Conservation (phyloP, 2,888 invertebrate species). For the Elysia crispata region DNA sequence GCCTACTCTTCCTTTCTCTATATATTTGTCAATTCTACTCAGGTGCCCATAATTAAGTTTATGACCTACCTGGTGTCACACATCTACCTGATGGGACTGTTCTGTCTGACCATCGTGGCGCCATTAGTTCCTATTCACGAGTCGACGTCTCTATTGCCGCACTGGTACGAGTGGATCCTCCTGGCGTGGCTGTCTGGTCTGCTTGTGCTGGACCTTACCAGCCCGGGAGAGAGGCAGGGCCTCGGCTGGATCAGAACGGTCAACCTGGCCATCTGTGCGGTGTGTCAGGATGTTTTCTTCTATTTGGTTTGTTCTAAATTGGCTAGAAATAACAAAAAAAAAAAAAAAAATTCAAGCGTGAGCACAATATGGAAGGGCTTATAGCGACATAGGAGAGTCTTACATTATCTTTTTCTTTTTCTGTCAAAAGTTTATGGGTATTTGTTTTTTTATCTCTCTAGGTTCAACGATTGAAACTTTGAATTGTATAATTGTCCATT, state of each 20-base stretch:
- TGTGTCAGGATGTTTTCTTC: conserved; percentile 55
- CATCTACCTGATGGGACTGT: conserved; percentile 95
- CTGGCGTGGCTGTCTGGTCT: conserved; percentile 96
- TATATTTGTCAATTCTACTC: background rate
- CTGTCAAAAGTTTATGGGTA: no score
- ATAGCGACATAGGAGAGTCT: no score
- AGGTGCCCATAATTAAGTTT: conserved; percentile 98
- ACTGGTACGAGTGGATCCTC: conserved; percentile 97
- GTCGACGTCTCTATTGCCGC: conserved; percentile 84
- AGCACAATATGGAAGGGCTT: no score
- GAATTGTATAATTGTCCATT: no score
- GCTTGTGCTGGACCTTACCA: conserved; percentile 95
- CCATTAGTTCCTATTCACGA: conserved; percentile 76
- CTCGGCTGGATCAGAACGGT: conserved; percentile 88
- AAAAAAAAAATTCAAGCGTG: no score
- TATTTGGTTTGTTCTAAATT: no score
- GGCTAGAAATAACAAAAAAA: no score
- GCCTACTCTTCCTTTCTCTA: no score
- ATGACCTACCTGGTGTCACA: conserved; percentile 99
- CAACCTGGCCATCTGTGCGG: conserved; percentile 86
- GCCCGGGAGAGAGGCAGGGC: conserved; percentile 97
- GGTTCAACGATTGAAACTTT: no score
- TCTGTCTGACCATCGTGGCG: conserved; percentile 85
- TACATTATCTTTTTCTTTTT: no score
- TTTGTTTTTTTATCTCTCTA: no score